These are phyloP conservation scores for Drosophila persimilis DNA, from an alignment of 1,140 invertebrate genomes.

Conservation along the genomic window DNA sequence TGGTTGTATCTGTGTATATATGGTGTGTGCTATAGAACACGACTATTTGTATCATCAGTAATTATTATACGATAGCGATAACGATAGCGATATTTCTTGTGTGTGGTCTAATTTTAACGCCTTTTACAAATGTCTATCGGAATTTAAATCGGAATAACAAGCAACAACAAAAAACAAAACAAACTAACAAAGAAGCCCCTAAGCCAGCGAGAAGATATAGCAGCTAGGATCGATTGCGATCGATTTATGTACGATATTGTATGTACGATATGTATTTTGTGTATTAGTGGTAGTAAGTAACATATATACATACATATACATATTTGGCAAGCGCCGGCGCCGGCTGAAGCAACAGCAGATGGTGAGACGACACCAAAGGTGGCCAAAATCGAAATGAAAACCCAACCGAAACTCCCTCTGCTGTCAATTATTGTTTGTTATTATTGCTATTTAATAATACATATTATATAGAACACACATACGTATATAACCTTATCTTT, in stretches of 20 bases:
- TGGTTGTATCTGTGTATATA: constrained; percentile 45
- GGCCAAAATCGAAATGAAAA: neutral
- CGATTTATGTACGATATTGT: constrained; percentile 34
- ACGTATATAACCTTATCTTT: constrained; percentile 47
- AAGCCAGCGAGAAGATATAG: constrained; percentile 64
- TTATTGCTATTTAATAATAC: constrained; percentile 47
- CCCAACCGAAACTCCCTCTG: constrained; percentile 28
- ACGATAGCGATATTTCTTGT: constrained; percentile 63
- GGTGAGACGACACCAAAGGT: neutral
- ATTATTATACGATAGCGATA: constrained; percentile 61
- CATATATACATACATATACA: constrained; percentile 36
- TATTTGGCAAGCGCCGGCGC: constrained; percentile 74
- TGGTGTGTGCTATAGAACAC: constrained; percentile 44
- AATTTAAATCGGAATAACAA: constrained; percentile 42
- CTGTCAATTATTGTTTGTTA: constrained; percentile 75
- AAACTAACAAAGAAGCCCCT: neutral
- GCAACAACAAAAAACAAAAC: neutral
- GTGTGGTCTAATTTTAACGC: constrained; percentile 30
- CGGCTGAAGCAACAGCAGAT: constrained; percentile 55
- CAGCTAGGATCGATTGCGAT: constrained; percentile 44
- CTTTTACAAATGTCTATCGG: constrained; percentile 5
- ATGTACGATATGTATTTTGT: constrained; percentile 55
- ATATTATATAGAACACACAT: constrained; percentile 44
- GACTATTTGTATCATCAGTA: constrained; percentile 65
- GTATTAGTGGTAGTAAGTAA: constrained; percentile 40